Percentiles rank a stretch among this genome's conserved stretches.
Evolutionary conservation across 2,113 vertebrate genomes (phyloP).

Genomic region (Petroica traversi): DNA sequence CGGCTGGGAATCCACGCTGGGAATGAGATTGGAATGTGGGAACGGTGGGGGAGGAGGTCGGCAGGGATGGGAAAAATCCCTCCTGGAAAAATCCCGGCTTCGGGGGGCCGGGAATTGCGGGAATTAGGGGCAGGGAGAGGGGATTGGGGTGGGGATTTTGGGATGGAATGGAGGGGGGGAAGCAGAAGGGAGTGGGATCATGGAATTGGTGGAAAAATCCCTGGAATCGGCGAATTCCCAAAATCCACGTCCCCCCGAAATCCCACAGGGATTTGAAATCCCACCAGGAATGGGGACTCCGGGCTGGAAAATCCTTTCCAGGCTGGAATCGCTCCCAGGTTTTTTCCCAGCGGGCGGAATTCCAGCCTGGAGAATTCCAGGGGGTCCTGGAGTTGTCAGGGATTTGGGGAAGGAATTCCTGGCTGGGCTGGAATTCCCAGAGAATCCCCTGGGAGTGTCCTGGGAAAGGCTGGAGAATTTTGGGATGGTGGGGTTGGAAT

Average conservation of each 20-base stretch:
- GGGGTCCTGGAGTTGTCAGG: neutral
- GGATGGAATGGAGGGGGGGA: neutral
- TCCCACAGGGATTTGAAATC: neutral
- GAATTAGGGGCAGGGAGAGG: neutral
- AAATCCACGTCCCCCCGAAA: neutral
- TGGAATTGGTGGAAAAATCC: neutral
- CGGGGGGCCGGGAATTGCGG: neutral
- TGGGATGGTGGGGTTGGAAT: neutral
- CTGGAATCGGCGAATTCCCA: neutral
- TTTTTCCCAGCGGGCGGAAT: neutral
- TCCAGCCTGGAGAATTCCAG: neutral
- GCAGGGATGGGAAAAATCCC: neutral
- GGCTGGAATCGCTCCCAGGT: neutral
- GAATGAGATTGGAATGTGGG: neutral
- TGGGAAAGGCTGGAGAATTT: neutral
- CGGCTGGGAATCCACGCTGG: neutral
- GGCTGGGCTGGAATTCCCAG: neutral
- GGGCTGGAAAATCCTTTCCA: neutral
- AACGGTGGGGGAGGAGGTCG: neutral
- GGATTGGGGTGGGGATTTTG: accelerated
- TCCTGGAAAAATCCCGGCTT: neutral
- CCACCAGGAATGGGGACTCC: accelerated
- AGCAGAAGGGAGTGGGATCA: neutral
- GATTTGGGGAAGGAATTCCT: neutral
- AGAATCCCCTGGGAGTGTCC: neutral